Evolutionary conservation across 2,888 invertebrate genomes (phyloP).

Genomic region (Diplazon laetatorius): DNA sequence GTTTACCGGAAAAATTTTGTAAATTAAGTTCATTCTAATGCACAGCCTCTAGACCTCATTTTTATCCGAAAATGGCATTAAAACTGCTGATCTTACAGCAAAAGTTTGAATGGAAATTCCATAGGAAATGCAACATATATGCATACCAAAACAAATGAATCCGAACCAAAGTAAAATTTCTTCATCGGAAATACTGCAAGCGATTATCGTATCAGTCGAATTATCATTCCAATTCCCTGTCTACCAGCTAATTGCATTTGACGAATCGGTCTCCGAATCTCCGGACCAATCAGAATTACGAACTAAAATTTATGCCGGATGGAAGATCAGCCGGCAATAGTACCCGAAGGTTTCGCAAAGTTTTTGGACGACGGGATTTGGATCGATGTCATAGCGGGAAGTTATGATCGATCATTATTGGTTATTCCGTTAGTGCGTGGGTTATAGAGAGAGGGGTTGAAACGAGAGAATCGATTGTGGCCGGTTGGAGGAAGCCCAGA

Average conservation of each 20-base stretch:
- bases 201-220: constrained; percentile 35
- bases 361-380: constrained; percentile 51
- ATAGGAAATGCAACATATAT: no score
- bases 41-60: not conserved
- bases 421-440: constrained; percentile 56
- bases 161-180: not conserved
- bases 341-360: constrained; percentile 44
- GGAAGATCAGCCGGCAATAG: constrained; percentile 30
- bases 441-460: constrained; percentile 38
- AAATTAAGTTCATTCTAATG: not conserved
- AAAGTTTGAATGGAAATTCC: no score
- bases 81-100: no score
- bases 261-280: constrained; percentile 50
- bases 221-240: constrained; percentile 38
- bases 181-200: not conserved
- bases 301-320: constrained; percentile 46
- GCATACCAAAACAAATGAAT: no score
- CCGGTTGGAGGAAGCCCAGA: constrained; percentile 54
- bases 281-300: constrained; percentile 54
- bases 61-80: no score
- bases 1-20: no score
- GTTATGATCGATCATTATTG: constrained; percentile 65
- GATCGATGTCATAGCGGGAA: constrained; percentile 40
- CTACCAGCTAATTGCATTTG: constrained; percentile 55
- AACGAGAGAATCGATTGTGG: constrained; percentile 59